Conservation (phyloP, 1,140 invertebrate species). For the Bombus picipes region DNA sequence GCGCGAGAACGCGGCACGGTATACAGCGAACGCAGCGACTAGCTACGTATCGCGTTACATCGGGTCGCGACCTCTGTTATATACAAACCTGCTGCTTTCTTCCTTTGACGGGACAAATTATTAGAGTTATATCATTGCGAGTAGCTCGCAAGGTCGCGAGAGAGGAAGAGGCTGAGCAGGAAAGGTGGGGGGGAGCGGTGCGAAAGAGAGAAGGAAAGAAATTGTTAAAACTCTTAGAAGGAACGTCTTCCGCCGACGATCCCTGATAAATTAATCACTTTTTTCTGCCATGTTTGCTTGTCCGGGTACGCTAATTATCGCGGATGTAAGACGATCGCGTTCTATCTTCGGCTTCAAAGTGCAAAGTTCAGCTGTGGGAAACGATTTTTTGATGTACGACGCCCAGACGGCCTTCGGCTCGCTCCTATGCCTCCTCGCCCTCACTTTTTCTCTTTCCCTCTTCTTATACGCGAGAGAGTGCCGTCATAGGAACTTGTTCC, state of each 20-base stretch:
- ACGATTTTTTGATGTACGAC: constrained; percentile 29
- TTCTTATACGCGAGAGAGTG: background rate
- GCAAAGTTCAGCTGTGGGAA: constrained; percentile 41
- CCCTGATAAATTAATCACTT: constrained; percentile 46
- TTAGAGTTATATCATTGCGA: constrained; percentile 56
- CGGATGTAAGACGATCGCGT: constrained; percentile 21
- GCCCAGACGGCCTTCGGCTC: constrained; percentile 15
- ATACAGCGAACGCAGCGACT: constrained; percentile 24
- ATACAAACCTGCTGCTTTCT: constrained; percentile 50
- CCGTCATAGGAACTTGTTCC: constrained; percentile 75
- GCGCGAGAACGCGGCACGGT: background rate
- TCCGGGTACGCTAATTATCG: constrained; percentile 21
- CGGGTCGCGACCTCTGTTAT: constrained; percentile 69
- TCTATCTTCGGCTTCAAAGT: constrained; percentile 12
- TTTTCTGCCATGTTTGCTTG: constrained; percentile 9
- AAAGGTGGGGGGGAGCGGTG: too few species aligned
- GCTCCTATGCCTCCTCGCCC: constrained; percentile 14
- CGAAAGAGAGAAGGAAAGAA: background rate
- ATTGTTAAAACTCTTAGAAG: background rate
- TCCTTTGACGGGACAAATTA: constrained; percentile 62
- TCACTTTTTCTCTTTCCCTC: background rate
- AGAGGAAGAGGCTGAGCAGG: background rate
- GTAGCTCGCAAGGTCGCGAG: constrained; percentile 21
- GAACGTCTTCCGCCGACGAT: constrained; percentile 21
- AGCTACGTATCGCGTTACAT: constrained; percentile 61